Percentiles rank a stretch among this genome's conserved stretches.
Evolutionary conservation across 2,797 vertebrate genomes (phyloP).

Genomic region (Sebastes cheni): DNA sequence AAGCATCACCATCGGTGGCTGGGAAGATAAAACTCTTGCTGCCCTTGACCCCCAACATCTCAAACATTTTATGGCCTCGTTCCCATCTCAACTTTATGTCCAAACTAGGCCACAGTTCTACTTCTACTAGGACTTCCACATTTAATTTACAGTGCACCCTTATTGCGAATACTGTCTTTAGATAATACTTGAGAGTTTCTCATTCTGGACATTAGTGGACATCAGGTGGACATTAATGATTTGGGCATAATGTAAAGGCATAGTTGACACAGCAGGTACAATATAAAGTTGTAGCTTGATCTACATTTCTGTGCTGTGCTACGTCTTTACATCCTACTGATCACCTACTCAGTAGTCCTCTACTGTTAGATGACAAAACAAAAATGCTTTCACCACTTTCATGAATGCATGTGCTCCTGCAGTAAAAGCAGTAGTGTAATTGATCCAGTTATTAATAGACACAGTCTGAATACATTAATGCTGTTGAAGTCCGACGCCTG

Average conservation of each 20-base stretch:
- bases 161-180: neutral
- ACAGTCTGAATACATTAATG: neutral
- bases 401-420: neutral
- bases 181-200: neutral
- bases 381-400: neutral
- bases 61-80: constrained; percentile 20
- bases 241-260: neutral
- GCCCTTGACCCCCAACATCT: constrained; percentile 46
- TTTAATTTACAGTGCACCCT: neutral
- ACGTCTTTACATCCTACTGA: neutral
- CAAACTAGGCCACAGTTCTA: constrained; percentile 7
- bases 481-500: neutral
- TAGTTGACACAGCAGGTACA: neutral
- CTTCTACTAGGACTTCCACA: neutral
- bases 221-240: neutral
- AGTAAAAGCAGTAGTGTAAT: constrained; percentile 10
- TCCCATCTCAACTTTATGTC: constrained; percentile 25
- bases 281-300: neutral
- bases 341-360: neutral
- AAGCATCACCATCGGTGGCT: constrained; percentile 55
- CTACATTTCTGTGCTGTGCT: neutral
- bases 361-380: constrained; percentile 1
- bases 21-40: constrained; percentile 63
- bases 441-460: constrained; percentile 30
- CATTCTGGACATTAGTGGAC: neutral